Evolutionary conservation across 2,888 invertebrate genomes (phyloP).

Genomic region (Acrobasis suavella): DNA sequence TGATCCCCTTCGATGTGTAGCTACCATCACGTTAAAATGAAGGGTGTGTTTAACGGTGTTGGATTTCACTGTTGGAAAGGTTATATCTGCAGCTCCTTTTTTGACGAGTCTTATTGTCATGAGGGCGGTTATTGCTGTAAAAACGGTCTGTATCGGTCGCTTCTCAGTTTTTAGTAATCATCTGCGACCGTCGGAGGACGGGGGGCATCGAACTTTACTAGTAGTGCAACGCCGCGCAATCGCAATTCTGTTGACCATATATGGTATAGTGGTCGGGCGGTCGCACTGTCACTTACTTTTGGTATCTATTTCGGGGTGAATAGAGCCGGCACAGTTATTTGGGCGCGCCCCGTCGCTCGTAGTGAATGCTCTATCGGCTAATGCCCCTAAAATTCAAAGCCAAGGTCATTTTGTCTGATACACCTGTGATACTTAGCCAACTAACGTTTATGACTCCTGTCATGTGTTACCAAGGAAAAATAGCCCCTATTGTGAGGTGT

Average conservation of each 20-base stretch:
- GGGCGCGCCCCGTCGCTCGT: slow-evolving; percentile 38
- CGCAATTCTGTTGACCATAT: slow-evolving; percentile 76
- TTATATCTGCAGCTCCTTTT: slow-evolving; percentile 76
- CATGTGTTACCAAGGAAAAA: background rate
- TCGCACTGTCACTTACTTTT: slow-evolving; percentile 59
- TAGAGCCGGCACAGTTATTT: slow-evolving; percentile 41
- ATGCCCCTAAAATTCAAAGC: slow-evolving; percentile 70
- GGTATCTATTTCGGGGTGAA: slow-evolving; percentile 61
- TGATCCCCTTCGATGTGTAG: slow-evolving; percentile 35
- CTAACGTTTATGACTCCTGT: background rate
- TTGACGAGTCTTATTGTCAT: slow-evolving; percentile 53
- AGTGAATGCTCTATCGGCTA: slow-evolving; percentile 46
- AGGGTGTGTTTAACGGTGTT: slow-evolving; percentile 62
- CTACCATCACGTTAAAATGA: slow-evolving; percentile 40
- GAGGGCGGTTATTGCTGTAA: slow-evolving; percentile 36
- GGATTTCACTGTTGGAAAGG: slow-evolving; percentile 76
- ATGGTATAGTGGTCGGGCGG: slow-evolving; percentile 66
- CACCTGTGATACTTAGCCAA: slow-evolving; percentile 17
- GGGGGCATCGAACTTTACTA: slow-evolving; percentile 74
- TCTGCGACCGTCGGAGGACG: slow-evolving; percentile 46
- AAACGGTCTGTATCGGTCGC: slow-evolving; percentile 36
- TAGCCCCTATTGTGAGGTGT: background rate
- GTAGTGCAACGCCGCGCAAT: slow-evolving; percentile 76
- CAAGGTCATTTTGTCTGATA: slow-evolving; percentile 31
- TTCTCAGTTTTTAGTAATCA: slow-evolving; percentile 42